These are phyloP conservation scores for Thunnus thynnus DNA, from an alignment of 2,113 vertebrate species.

Conservation along the genomic window DNA sequence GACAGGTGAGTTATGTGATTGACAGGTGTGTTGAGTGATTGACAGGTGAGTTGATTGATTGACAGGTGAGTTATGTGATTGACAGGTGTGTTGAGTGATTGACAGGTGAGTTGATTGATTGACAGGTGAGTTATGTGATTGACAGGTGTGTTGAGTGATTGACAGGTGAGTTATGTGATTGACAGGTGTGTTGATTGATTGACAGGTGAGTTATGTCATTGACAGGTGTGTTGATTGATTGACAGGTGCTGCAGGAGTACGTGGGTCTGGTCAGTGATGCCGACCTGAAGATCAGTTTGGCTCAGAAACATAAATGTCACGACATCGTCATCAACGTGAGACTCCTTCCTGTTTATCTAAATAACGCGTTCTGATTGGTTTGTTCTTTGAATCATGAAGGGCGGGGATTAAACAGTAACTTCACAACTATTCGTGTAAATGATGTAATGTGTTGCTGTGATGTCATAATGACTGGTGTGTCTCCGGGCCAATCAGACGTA, in stretches of 20 bases:
- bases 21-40: too few relatives aligned
- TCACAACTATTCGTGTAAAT: not conserved
- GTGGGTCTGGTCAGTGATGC: conserved; percentile 91
- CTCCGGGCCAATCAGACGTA: conserved; percentile 85
- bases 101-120: too few relatives aligned
- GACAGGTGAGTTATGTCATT: too few relatives aligned
- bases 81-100: too few relatives aligned
- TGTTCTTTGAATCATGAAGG: too few relatives aligned
- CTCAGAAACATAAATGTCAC: conserved; percentile 95
- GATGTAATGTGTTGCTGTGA: not conserved
- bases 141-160: too few relatives aligned
- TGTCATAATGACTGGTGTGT: conserved; percentile 12
- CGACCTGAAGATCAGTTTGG: conserved; percentile 89
- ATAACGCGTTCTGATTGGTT: not conserved
- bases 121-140: too few relatives aligned
- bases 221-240: not conserved
- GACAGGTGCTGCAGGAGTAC: conserved; percentile 93
- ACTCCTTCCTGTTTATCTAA: not conserved
- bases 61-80: too few relatives aligned
- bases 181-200: too few relatives aligned
- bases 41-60: too few relatives aligned
- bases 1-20: too few relatives aligned
- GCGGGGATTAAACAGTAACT: not conserved
- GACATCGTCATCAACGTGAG: conserved; percentile 94
- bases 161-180: too few relatives aligned